Evolutionary conservation across 2,888 invertebrate species (phyloP).

Genomic region (Diarsia brunnea): DNA sequence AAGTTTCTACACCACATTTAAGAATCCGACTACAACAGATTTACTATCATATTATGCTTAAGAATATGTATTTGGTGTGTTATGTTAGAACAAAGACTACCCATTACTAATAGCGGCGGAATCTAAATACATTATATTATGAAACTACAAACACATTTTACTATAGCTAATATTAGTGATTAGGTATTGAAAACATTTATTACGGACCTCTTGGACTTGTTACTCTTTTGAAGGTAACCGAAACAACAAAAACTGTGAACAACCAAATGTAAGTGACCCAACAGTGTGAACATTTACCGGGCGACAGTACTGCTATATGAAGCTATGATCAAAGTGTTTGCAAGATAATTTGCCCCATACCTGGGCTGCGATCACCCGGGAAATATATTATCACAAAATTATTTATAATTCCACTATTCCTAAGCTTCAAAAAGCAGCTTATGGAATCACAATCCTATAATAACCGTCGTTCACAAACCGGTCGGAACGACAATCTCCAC

Average conservation of each 20-base stretch:
- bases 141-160: background rate
- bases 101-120: background rate
- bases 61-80: slow-evolving; percentile 29
- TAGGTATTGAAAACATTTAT: background rate
- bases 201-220: background rate
- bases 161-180: background rate
- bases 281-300: slow-evolving; percentile 42
- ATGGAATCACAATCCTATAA: slow-evolving; percentile 74
- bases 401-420: slow-evolving; percentile 62
- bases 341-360: slow-evolving; percentile 26
- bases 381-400: slow-evolving; percentile 57
- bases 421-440: slow-evolving; percentile 74
- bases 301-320: slow-evolving; percentile 24
- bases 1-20: background rate
- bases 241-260: background rate
- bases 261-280: slow-evolving; percentile 49
- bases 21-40: background rate
- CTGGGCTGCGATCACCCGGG: slow-evolving; percentile 39
- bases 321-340: slow-evolving; percentile 31
- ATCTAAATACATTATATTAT: background rate
- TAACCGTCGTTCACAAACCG: slow-evolving; percentile 72
- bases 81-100: slow-evolving; percentile 15
- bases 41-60: background rate
- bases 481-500: slow-evolving; percentile 65
- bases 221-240: background rate